Conservation (phyloP, 1,140 invertebrate genomes). For the Hyphantria cunea region DNA sequence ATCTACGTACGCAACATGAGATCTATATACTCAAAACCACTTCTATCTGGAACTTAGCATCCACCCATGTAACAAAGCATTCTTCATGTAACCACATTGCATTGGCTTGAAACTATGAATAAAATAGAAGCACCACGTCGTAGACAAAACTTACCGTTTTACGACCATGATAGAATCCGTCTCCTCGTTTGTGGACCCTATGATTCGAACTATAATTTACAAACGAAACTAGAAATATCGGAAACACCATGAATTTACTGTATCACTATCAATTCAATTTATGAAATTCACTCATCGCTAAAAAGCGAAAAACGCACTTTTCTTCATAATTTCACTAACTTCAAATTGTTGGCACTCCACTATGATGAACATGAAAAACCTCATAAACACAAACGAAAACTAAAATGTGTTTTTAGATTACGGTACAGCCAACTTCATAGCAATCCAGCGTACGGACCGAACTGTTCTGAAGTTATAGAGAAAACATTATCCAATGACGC, state of each 20-base stretch:
- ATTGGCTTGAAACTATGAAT: not conserved
- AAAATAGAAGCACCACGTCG: constrained; percentile 45
- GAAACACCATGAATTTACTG: constrained; percentile 77
- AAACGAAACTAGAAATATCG: constrained; percentile 67
- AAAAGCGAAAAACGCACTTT: constrained; percentile 70
- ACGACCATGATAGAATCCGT: constrained; percentile 82
- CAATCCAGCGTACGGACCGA: constrained; percentile 1
- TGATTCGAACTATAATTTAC: constrained; percentile 77
- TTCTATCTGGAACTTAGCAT: constrained; percentile 4
- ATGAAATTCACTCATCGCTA: constrained; percentile 76
- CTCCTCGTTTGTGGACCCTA: constrained; percentile 79
- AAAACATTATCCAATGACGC: constrained; percentile 26
- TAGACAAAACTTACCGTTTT: constrained; percentile 75
- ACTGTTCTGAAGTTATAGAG: constrained; percentile 31
- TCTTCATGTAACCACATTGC: constrained; percentile 4
- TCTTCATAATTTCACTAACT: constrained; percentile 69
- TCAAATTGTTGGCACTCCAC: constrained; percentile 65
- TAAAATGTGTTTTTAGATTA: constrained; percentile 57
- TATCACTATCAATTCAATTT: constrained; percentile 74
- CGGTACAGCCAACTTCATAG: constrained; percentile 43
- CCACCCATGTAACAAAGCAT: constrained; percentile 27
- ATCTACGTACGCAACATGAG: constrained; percentile 8
- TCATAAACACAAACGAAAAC: constrained; percentile 69
- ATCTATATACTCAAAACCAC: constrained; percentile 9
- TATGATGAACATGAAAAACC: constrained; percentile 60